phyloP scores from a whole-genome alignment of 2,113 vertebrate genomes.

The Ceyx margarethae region DNA sequence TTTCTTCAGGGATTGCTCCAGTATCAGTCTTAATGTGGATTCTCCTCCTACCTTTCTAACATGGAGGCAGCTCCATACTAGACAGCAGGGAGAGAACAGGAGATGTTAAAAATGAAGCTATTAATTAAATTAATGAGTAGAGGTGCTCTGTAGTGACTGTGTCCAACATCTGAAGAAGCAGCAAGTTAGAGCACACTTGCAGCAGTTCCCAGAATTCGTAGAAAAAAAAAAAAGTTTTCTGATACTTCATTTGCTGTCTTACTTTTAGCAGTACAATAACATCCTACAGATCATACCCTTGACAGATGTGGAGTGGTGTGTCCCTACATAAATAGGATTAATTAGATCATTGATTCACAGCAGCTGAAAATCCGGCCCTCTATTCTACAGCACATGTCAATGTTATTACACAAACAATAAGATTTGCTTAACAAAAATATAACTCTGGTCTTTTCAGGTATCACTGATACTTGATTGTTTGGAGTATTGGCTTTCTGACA shows the following conservation, averaged over 20 bases:
- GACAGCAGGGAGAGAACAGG: too few species aligned
- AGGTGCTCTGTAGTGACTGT: too few species aligned
- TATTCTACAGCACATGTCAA: constrained; percentile 44
- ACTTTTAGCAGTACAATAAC: constrained; percentile 46
- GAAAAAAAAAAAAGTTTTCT: constrained; percentile 18
- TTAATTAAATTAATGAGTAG: too few species aligned
- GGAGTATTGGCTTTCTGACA: constrained; percentile 85
- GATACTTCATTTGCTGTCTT: background rate
- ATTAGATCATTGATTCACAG: constrained; percentile 57
- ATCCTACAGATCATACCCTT: constrained; percentile 26
- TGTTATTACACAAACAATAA: constrained; percentile 68
- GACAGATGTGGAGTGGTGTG: constrained; percentile 56
- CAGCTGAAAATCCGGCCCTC: constrained; percentile 31
- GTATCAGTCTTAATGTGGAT: too few species aligned
- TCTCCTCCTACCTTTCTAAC: too few species aligned
- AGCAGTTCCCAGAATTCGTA: background rate
- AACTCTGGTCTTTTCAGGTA: constrained; percentile 71
- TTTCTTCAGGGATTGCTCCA: too few species aligned
- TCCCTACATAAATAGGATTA: constrained; percentile 61
- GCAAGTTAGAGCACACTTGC: too few species aligned
- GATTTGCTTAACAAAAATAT: constrained; percentile 72
- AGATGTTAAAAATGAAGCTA: too few species aligned
- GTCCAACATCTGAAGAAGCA: too few species aligned
- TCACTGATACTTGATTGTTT: constrained; percentile 79
- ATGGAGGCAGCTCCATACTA: too few species aligned